Conservation (phyloP, 2,888 invertebrate species). For the Seira sanloemensis region DNA sequence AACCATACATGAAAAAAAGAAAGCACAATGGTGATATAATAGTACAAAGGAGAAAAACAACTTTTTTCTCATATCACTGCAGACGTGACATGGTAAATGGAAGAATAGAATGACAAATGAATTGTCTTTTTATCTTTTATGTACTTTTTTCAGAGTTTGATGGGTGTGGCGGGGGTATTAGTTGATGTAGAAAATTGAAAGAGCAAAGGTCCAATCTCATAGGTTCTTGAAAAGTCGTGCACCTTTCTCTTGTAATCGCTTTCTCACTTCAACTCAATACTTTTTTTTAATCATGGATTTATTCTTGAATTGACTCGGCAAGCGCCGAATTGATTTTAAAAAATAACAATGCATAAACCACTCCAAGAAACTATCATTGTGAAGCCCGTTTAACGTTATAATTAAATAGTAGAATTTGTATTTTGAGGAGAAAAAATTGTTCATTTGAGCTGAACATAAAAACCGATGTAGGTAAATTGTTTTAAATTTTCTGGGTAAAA, state of each 20-base stretch:
- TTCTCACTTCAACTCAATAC: too few relatives aligned
- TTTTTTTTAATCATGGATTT: too few relatives aligned
- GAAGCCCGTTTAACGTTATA: too few relatives aligned
- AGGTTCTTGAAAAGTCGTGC: slow-evolving; percentile 32
- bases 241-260: slow-evolving; percentile 26
- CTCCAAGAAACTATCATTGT: too few relatives aligned
- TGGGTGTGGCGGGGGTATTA: slow-evolving; percentile 47
- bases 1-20: background rate
- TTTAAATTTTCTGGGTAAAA: too few relatives aligned
- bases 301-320: too few relatives aligned
- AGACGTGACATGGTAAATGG: slow-evolving; percentile 11
- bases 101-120: slow-evolving; percentile 60
- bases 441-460: background rate
- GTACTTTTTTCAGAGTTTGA: slow-evolving; percentile 39
- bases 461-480: too few relatives aligned
- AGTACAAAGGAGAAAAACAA: background rate
- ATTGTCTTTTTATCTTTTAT: slow-evolving; percentile 48
- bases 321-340: too few relatives aligned
- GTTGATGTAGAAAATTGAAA: background rate
- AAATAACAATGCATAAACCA: too few relatives aligned
- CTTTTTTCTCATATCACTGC: background rate
- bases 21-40: background rate
- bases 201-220: too few relatives aligned
- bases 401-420: too few relatives aligned
- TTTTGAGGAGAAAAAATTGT: too few relatives aligned